Evolutionary conservation across 2,797 vertebrate species (phyloP).

Genomic region (Nasua narica): DNA sequence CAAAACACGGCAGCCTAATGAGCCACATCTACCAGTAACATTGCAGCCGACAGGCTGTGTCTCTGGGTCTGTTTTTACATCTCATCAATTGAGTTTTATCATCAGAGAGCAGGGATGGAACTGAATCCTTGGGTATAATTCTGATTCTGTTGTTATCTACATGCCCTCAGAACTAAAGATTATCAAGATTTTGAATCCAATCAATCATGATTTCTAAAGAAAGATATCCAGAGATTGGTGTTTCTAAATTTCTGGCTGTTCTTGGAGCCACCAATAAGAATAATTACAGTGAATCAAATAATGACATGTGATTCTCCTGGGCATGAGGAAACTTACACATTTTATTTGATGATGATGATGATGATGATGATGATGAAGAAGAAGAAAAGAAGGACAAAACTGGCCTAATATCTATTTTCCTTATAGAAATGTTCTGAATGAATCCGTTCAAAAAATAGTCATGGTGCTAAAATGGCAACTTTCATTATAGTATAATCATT

Average conservation of each 20-base stretch:
- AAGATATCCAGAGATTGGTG: background rate
- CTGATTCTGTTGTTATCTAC: background rate
- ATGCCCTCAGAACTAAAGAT: background rate
- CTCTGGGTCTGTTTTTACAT: background rate
- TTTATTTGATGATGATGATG: conserved; percentile 4
- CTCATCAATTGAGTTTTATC: background rate
- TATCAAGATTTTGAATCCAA: background rate
- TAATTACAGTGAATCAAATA: background rate
- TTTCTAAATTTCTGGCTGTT: conserved; percentile 23
- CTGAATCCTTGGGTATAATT: background rate
- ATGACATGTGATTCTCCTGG: background rate
- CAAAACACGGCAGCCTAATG: background rate
- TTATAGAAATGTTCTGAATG: background rate
- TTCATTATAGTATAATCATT: background rate
- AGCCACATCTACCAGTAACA: background rate
- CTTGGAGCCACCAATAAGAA: background rate
- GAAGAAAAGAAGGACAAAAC: background rate
- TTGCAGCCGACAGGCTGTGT: background rate
- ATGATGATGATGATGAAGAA: background rate
- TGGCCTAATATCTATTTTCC: background rate
- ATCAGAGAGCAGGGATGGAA: background rate
- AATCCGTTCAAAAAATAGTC: background rate
- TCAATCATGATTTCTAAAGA: conserved; percentile 26
- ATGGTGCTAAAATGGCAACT: background rate
- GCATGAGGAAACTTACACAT: background rate